Conservation (phyloP, 1,140 invertebrate species). For the Dryas iulia region DNA sequence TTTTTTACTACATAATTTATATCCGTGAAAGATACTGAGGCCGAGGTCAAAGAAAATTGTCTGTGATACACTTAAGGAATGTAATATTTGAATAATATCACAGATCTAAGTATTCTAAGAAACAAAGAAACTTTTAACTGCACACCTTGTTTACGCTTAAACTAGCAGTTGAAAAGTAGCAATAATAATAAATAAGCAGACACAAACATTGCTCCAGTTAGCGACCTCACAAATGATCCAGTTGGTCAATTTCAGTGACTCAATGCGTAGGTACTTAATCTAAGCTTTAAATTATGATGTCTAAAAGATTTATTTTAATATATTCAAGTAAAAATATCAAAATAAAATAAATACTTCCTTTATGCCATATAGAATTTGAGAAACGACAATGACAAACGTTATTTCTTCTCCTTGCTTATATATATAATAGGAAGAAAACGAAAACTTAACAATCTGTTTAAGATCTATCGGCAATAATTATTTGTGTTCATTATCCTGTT, state of each 20-base stretch:
- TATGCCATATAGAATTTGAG: too few species aligned
- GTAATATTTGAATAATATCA: constrained; percentile 57
- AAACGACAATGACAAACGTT: too few species aligned
- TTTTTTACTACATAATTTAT: constrained; percentile 67
- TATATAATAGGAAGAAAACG: too few species aligned
- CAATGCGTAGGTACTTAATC: neutral
- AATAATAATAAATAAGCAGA: neutral
- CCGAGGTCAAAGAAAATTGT: constrained; percentile 70
- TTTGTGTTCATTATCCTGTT: too few species aligned
- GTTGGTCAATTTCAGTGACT: neutral
- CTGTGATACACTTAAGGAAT: constrained; percentile 14
- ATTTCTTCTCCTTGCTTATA: too few species aligned
- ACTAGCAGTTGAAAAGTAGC: neutral
- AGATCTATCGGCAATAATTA: too few species aligned
- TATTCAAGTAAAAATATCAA: neutral
- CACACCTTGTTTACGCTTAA: neutral
- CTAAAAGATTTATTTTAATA: neutral
- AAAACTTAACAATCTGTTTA: too few species aligned
- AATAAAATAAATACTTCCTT: too few species aligned
- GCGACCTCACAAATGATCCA: neutral
- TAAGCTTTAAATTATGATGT: neutral
- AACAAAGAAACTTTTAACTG: constrained; percentile 28
- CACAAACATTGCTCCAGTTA: neutral
- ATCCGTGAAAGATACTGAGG: constrained; percentile 50
- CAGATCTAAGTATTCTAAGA: constrained; percentile 58